Conservation (phyloP, 2,113 vertebrate genomes). For the Lamprotornis superbus region DNA sequence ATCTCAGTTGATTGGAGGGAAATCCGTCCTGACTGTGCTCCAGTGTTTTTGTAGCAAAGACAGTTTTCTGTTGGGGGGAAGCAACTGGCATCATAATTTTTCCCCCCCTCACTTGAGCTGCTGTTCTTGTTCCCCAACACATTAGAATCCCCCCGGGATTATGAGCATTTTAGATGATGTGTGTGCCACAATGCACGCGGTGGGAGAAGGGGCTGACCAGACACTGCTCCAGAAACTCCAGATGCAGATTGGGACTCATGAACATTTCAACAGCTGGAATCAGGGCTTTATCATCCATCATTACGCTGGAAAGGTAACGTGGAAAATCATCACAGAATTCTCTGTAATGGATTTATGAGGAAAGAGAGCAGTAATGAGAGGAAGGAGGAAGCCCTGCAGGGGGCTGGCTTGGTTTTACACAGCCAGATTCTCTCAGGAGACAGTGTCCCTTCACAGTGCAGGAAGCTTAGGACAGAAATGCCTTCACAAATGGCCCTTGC, state of each 20-base stretch:
- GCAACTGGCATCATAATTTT: not conserved
- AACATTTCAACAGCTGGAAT: slow-evolving; percentile 99
- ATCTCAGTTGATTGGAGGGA: not conserved
- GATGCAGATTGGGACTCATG: slow-evolving; percentile 93
- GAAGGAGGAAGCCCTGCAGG: not conserved
- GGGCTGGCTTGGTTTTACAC: not conserved
- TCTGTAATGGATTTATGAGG: not conserved
- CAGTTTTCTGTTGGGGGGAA: not conserved
- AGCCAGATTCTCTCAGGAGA: not conserved
- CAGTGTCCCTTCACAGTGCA: not conserved
- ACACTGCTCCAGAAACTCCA: slow-evolving; percentile 96
- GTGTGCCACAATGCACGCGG: slow-evolving; percentile 97
- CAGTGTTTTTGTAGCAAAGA: not conserved
- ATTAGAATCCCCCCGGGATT: slow-evolving; percentile 92
- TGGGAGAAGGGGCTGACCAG: slow-evolving; percentile 95
- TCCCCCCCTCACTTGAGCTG: not conserved
- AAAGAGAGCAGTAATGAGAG: not conserved
- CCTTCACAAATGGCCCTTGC: not conserved
- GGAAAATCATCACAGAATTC: not conserved
- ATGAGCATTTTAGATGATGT: slow-evolving; percentile 97
- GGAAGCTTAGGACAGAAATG: not conserved
- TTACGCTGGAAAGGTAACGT: slow-evolving; percentile 92
- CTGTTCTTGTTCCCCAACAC: not conserved
- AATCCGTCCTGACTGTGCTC: not conserved
- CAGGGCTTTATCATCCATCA: slow-evolving; percentile 99